phyloP scores from a whole-genome alignment of 2,113 vertebrate genomes.

The Laterallus jamaicensis region DNA sequence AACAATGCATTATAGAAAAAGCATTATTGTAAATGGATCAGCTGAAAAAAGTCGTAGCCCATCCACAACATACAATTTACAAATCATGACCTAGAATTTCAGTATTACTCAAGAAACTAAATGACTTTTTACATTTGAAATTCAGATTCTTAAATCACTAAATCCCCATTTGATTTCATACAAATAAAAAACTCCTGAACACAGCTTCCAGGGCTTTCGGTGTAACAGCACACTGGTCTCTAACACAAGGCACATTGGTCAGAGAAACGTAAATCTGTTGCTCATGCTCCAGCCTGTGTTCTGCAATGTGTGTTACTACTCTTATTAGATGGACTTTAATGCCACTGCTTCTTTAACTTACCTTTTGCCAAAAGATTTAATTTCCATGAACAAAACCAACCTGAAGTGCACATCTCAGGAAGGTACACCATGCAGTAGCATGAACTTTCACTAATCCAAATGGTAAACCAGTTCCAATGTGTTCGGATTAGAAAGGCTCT shows the following conservation, averaged over 20 bases:
- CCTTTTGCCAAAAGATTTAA: background rate
- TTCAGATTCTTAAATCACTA: background rate
- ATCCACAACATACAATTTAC: background rate
- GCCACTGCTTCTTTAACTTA: background rate
- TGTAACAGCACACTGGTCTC: accelerated
- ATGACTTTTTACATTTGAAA: background rate
- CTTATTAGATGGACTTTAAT: accelerated
- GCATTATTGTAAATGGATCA: background rate
- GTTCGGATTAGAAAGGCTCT: background rate
- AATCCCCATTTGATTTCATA: background rate
- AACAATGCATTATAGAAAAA: background rate
- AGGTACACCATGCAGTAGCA: background rate
- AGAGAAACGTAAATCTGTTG: background rate
- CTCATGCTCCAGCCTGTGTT: accelerated
- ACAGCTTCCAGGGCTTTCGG: accelerated
- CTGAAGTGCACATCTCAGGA: background rate
- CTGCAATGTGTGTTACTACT: background rate
- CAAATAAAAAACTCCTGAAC: background rate
- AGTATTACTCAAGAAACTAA: background rate
- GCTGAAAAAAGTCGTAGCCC: background rate
- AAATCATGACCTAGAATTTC: background rate
- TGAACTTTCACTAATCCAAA: background rate
- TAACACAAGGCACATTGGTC: accelerated
- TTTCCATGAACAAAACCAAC: background rate
- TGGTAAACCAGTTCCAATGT: background rate